Conservation (phyloP, 1,140 invertebrate genomes). For the Lineus longissimus region DNA sequence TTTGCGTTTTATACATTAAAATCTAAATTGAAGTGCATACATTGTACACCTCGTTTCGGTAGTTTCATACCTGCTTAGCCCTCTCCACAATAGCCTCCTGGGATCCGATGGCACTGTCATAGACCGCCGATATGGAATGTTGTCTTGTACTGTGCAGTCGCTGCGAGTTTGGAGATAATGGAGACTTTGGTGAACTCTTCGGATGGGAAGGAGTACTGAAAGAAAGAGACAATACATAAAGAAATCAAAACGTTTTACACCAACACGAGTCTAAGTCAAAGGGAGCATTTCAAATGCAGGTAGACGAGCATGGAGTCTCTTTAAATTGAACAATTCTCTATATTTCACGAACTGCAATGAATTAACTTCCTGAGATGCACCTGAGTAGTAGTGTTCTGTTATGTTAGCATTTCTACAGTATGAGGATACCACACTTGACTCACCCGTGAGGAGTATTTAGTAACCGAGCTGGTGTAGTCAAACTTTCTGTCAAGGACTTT, state of each 20-base stretch:
- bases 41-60: no score
- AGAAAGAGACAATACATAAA: not conserved
- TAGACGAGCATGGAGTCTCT: no score
- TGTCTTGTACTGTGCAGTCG: slow-evolving; percentile 19
- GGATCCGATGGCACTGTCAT: slow-evolving; percentile 56
- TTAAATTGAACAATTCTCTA: no score
- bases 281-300: no score
- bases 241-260: not conserved
- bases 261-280: not conserved
- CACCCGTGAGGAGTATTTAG: no score
- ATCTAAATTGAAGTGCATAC: no score
- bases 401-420: no score
- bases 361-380: no score
- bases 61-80: slow-evolving; percentile 78
- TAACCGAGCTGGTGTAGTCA: not conserved
- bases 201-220: not conserved
- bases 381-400: no score
- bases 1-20: no score
- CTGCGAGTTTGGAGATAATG: slow-evolving; percentile 15
- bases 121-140: slow-evolving; percentile 56
- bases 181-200: slow-evolving; percentile 1
- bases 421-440: no score
- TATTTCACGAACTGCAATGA: no score
- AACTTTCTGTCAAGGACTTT: not conserved
- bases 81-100: slow-evolving; percentile 82